Evolutionary conservation across 2,113 vertebrate species (phyloP).

Genomic region (Amphiprion percula): DNA sequence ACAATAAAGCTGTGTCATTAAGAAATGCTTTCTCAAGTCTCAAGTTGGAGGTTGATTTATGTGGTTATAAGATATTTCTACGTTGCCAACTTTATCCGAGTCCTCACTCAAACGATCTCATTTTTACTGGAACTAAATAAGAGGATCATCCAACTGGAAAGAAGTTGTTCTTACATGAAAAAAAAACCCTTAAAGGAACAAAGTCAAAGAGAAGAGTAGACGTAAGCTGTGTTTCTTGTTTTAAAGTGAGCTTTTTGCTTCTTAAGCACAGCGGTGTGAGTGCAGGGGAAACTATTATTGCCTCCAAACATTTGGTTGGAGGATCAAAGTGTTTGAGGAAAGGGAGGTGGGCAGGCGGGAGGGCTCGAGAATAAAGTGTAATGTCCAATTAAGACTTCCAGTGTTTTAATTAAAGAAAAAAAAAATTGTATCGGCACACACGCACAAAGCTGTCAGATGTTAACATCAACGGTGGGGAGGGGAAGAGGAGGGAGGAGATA

Average conservation of each 20-base stretch:
- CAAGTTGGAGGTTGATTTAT: constrained; percentile 45
- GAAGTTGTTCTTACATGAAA: constrained; percentile 1
- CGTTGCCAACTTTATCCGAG: neutral
- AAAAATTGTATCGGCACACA: constrained; percentile 48
- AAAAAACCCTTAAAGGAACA: constrained; percentile 29
- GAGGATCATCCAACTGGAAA: constrained; percentile 37
- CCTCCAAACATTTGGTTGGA: constrained; percentile 58
- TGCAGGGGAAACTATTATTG: constrained; percentile 57
- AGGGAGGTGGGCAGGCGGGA: constrained; percentile 32
- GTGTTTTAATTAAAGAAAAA: constrained; percentile 77
- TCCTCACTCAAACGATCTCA: neutral
- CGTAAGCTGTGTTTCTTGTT: constrained; percentile 30
- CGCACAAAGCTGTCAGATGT: constrained; percentile 71
- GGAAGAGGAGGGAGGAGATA: constrained; percentile 44
- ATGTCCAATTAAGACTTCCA: constrained; percentile 76
- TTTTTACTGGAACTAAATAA: constrained; percentile 4
- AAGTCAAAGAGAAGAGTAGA: constrained; percentile 18
- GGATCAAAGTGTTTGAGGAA: constrained; percentile 68
- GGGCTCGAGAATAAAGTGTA: constrained; percentile 61
- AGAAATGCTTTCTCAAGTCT: constrained; percentile 47
- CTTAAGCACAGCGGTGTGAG: constrained; percentile 34
- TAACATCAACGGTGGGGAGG: constrained; percentile 44
- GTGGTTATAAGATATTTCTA: neutral
- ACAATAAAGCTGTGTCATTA: constrained; percentile 61
- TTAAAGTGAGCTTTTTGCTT: constrained; percentile 55